These are phyloP conservation scores for Helicolenus hilgendorfi DNA, from an alignment of 2,797 vertebrate species.

Conservation along the genomic window DNA sequence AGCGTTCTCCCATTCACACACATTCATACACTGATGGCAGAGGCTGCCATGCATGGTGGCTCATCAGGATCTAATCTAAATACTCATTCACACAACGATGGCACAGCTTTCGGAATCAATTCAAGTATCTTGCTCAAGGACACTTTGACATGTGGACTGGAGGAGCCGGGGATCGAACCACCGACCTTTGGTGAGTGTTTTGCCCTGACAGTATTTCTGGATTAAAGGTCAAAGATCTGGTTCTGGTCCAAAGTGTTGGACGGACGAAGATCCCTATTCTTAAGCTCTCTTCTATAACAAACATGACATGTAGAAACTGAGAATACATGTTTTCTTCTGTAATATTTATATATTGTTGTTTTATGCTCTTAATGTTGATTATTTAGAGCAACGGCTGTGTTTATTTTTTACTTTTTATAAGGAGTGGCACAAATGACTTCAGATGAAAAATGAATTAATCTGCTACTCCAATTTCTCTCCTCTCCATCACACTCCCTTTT, in stretches of 20 bases:
- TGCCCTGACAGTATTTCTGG: neutral
- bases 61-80: neutral
- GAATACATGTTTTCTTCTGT: neutral
- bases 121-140: too few species aligned
- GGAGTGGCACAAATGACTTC: neutral
- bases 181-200: neutral
- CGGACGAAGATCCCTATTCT: accelerated
- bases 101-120: neutral
- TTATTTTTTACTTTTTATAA: neutral
- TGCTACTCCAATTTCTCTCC: neutral
- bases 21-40: neutral
- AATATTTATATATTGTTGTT: neutral
- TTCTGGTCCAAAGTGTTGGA: neutral
- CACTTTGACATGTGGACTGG: too few species aligned
- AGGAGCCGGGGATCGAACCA: too few species aligned
- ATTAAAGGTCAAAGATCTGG: neutral
- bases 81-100: neutral
- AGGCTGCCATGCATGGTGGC: neutral
- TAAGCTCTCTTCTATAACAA: neutral
- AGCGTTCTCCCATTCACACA: neutral
- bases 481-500: slow-evolving; percentile 66
- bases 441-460: slow-evolving; percentile 33
- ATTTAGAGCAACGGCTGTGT: neutral
- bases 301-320: neutral
- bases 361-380: neutral